A percentile compares a stretch with the other conserved stretches of the same genome.
These are phyloP conservation scores for Nephrotoma flavescens DNA, from an alignment of 2,888 invertebrate species.

Conservation along the genomic window DNA sequence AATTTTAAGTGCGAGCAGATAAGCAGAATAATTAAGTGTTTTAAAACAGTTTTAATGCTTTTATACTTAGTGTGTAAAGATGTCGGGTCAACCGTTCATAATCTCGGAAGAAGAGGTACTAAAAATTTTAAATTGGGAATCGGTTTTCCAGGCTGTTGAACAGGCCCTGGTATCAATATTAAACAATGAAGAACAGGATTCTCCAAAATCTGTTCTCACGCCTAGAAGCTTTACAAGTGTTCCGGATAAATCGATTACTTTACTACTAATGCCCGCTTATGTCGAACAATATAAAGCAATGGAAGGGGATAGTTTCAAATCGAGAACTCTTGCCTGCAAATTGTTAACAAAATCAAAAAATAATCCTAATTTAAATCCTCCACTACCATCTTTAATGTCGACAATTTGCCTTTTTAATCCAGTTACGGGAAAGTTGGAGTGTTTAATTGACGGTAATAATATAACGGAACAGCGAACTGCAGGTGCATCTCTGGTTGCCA, in stretches of 20 bases:
- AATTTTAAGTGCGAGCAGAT: neutral
- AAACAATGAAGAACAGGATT: neutral
- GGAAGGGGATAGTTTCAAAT: conserved; percentile 7
- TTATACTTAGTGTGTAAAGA: neutral
- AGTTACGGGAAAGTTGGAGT: conserved; percentile 30
- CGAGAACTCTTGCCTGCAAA: conserved; percentile 33
- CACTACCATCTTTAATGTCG: conserved; percentile 28
- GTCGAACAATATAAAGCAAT: conserved; percentile 23
- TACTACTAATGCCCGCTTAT: conserved; percentile 35
- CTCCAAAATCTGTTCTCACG: conserved; percentile 23
- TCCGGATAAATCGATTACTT: conserved; percentile 12
- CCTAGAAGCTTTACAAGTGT: conserved; percentile 21
- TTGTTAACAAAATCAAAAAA: conserved; percentile 31
- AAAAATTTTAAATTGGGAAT: conserved; percentile 26
- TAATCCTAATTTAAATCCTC: conserved; percentile 22
- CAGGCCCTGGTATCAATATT: conserved; percentile 26
- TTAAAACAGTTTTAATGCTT: neutral
- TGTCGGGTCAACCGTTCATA: neutral
- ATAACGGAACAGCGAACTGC: conserved; percentile 43
- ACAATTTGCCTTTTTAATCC: conserved; percentile 33
- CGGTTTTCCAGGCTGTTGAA: conserved; percentile 28
- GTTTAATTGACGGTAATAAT: conserved; percentile 36
- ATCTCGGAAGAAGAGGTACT: neutral
- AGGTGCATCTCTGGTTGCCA: conserved; percentile 39
- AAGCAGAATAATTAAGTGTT: neutral